Evolutionary conservation across 2,888 invertebrate species (phyloP).

Genomic region (Coecobrya sp.): DNA sequence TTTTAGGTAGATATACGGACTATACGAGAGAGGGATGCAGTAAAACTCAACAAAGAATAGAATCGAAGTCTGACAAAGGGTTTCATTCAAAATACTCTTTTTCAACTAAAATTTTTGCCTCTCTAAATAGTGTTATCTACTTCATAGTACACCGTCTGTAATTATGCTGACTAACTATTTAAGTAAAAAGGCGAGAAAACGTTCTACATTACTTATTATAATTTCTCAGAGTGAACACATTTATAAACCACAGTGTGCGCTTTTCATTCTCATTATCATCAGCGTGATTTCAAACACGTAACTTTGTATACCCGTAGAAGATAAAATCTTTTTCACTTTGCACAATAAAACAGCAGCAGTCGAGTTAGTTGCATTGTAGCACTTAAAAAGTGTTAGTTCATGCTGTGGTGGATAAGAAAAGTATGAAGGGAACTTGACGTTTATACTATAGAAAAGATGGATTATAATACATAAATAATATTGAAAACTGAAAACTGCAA

Average conservation of each 20-base stretch:
- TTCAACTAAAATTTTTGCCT: conserved; percentile 20
- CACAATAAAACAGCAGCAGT: conserved; percentile 14
- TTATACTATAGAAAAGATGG: background rate
- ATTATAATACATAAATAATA: background rate
- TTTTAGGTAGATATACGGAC: conserved; percentile 18
- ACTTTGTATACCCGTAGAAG: too few species aligned
- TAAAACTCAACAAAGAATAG: background rate
- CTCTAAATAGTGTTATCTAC: background rate
- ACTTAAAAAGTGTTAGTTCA: background rate
- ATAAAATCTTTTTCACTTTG: background rate
- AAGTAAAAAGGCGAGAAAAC: conserved; percentile 13
- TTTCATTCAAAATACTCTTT: conserved; percentile 38
- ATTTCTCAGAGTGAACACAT: background rate
- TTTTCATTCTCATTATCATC: conserved; percentile 12
- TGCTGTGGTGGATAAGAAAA: background rate
- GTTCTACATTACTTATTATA: conserved; percentile 1
- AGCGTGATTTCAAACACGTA: conserved; percentile 38
- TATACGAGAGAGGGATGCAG: conserved; percentile 10
- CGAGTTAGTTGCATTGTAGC: conserved; percentile 1
- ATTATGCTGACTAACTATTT: conserved; percentile 43
- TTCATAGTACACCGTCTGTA: background rate
- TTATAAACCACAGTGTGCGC: background rate
- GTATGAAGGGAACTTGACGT: background rate
- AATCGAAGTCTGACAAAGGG: conserved; percentile 29
- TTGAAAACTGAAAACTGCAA: too few species aligned